Conservation (phyloP, 2,113 vertebrate genomes). For the Rhabdomys dilectus region DNA sequence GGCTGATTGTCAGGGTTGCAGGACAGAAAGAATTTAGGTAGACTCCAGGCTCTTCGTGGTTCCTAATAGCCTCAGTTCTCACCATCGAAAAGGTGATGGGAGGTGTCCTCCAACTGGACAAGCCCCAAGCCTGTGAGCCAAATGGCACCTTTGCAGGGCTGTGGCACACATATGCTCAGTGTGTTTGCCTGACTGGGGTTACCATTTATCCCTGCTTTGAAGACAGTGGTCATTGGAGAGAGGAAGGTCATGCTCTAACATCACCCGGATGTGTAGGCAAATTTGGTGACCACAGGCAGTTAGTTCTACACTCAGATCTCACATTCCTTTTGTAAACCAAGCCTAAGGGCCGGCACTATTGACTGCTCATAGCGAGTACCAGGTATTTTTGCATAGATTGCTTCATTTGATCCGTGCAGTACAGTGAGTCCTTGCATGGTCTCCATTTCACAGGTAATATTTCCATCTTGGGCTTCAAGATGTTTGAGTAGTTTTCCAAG, state of each 20-base stretch:
- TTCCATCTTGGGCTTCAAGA: not conserved
- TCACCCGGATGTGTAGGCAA: not conserved
- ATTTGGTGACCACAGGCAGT: not conserved
- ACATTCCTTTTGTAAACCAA: not conserved
- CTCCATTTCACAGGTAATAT: not conserved
- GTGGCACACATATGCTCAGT: not conserved
- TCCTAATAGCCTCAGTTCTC: not conserved
- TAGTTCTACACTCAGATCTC: not conserved
- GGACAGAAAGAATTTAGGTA: not conserved
- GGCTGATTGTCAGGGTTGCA: accelerated
- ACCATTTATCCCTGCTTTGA: not conserved
- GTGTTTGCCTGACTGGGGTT: not conserved
- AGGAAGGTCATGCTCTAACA: not conserved
- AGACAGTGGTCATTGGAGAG: not conserved
- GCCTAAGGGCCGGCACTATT: not conserved
- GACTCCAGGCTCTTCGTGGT: not conserved
- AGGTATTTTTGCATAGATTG: not conserved
- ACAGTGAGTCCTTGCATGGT: not conserved
- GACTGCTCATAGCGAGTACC: not conserved
- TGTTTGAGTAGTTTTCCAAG: not conserved
- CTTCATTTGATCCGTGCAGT: not conserved
- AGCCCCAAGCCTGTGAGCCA: not conserved
- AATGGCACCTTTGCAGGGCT: not conserved
- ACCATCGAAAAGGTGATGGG: not conserved
- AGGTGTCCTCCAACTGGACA: not conserved